Evolutionary conservation across 2,797 vertebrate genomes (phyloP).

Genomic region (Kryptopterus vitreolus): DNA sequence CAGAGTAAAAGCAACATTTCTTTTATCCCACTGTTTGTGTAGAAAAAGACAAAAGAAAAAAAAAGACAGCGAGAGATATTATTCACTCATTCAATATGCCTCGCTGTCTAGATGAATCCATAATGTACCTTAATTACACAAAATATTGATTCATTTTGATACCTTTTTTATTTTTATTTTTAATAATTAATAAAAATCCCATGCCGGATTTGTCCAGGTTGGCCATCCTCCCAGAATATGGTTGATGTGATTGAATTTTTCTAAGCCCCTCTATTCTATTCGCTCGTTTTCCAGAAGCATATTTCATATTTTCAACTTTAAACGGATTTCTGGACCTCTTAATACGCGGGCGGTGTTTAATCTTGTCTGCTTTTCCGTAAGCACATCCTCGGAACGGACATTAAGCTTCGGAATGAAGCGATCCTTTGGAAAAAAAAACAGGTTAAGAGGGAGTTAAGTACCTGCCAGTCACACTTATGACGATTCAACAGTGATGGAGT

Average conservation of each 20-base stretch:
- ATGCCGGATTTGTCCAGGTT: slow-evolving; percentile 17
- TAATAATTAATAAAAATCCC: slow-evolving; percentile 21
- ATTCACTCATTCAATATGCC: slow-evolving; percentile 18
- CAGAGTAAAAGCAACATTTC: not conserved
- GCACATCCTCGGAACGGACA: slow-evolving; percentile 36
- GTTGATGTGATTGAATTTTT: slow-evolving; percentile 19
- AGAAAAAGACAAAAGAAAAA: not conserved
- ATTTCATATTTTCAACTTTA: slow-evolving; percentile 24
- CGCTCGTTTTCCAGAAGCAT: slow-evolving; percentile 5
- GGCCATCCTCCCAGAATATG: slow-evolving; percentile 7
- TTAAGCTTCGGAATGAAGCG: slow-evolving; percentile 11
- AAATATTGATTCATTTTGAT: slow-evolving; percentile 40
- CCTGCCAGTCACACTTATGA: slow-evolving; percentile 46
- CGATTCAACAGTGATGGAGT: slow-evolving; percentile 35
- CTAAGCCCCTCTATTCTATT: slow-evolving; percentile 28
- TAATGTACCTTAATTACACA: slow-evolving; percentile 42
- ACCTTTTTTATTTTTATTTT: no score
- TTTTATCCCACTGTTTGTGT: no score
- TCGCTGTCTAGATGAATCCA: slow-evolving; percentile 29
- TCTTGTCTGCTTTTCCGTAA: slow-evolving; percentile 10
- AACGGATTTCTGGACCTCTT: slow-evolving; percentile 31
- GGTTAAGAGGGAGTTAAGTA: slow-evolving; percentile 54
- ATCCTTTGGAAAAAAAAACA: slow-evolving; percentile 29
- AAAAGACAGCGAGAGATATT: slow-evolving; percentile 8
- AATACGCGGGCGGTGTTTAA: slow-evolving; percentile 36